These are phyloP conservation scores for Rutpela maculata DNA, from an alignment of 2,888 invertebrate genomes.

Conservation along the genomic window DNA sequence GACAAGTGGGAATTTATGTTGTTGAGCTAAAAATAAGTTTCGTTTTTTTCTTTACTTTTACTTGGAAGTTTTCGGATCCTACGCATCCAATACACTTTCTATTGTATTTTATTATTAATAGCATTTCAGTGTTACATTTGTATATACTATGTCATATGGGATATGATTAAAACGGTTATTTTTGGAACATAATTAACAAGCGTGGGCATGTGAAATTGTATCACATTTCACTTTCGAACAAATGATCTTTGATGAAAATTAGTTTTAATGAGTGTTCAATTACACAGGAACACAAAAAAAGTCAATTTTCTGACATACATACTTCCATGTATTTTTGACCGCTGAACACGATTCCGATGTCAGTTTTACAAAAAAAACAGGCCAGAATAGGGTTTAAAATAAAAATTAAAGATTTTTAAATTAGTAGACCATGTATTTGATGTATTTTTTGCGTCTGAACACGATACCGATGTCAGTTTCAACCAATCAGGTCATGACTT, in stretches of 20 bases:
- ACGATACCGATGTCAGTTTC: no score
- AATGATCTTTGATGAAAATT: neutral
- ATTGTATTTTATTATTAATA: neutral
- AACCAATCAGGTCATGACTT: no score
- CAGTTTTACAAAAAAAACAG: no score
- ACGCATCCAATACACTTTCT: neutral
- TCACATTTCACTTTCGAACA: neutral
- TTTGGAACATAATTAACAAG: constrained; percentile 3
- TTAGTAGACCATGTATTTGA: no score
- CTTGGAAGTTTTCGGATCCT: neutral
- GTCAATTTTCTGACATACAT: no score
- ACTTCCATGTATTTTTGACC: no score
- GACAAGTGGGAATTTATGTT: neutral
- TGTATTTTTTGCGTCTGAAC: no score
- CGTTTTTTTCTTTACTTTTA: neutral
- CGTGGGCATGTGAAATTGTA: neutral
- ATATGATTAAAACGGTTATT: neutral
- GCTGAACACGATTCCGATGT: no score
- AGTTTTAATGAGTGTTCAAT: neutral
- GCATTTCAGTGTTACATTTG: neutral
- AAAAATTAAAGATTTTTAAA: no score
- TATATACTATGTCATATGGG: neutral
- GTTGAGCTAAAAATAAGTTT: neutral
- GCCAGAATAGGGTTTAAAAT: no score
- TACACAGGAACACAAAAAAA: no score